phyloP scores from a whole-genome alignment of 1,140 invertebrate species.

The Popillia japonica region DNA sequence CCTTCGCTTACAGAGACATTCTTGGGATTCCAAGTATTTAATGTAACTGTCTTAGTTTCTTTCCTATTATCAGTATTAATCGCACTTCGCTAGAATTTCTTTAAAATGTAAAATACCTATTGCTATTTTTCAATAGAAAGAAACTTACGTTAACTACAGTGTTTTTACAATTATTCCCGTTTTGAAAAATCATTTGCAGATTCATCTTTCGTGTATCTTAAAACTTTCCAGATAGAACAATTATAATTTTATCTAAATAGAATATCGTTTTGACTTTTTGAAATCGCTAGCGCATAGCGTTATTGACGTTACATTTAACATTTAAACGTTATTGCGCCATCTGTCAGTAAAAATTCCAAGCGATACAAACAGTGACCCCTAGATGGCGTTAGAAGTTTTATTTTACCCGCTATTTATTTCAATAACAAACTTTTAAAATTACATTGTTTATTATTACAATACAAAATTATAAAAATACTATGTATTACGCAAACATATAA shows the following conservation, averaged over 20 bases:
- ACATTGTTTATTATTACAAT: background rate
- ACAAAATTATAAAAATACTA: too few species aligned
- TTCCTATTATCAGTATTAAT: background rate
- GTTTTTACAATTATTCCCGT: background rate
- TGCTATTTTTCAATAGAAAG: background rate
- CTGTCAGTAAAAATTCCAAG: too few species aligned
- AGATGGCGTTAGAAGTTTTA: too few species aligned
- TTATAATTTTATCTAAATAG: too few species aligned
- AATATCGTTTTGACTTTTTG: too few species aligned
- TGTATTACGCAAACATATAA: background rate
- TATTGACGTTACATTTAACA: too few species aligned
- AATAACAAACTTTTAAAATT: background rate
- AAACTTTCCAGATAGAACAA: background rate
- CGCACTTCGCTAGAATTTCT: background rate
- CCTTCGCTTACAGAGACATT: too few species aligned
- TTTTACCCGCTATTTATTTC: too few species aligned
- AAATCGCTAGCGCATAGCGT: too few species aligned
- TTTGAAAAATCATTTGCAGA: background rate
- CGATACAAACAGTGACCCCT: too few species aligned
- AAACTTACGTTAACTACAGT: background rate
- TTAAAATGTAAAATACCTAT: too few species aligned
- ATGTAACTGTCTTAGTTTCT: background rate
- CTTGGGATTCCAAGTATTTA: background rate
- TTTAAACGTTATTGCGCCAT: too few species aligned
- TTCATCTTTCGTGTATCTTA: background rate